Base-by-base conservation (phyloP, 2,888 invertebrate species). In the Coelopa pilipes region DNA sequence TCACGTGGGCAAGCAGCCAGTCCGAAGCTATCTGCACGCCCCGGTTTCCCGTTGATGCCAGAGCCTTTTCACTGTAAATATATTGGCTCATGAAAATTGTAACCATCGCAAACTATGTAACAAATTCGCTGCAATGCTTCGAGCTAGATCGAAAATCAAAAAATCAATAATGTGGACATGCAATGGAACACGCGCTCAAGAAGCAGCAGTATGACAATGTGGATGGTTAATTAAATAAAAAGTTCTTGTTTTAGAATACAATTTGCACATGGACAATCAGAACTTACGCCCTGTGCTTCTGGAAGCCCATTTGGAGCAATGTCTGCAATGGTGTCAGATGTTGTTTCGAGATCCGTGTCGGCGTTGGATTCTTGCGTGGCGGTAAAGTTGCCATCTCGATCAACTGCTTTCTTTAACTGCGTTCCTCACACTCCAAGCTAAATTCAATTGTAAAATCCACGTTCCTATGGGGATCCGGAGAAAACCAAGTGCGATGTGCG, bases 1-100 rank as follows among this genome's bases (percentile, higher is more conserved):
- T 93, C 0, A 96, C 95, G 84, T 97, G 97, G 10, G 96, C 95
- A 75, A 96, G 86, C 13, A 97, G 88, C 97, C 96, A 97, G 84
- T 96, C 96, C 0, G 95, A 94, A 11, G 96, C 96, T 76, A 96
- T 89, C 86, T 96, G 95, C 45, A 96, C 94, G 76, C 95, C 94
- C 74, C 94, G 90, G 85, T 96, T 93, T 19, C 96, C 96, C 4
- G 96, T 97, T 12, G 96, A 96, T 17, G 96, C 95, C 76, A 97
- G 87, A 7, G 96, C 96, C 85, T 96, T 97, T 84, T 96, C 93
- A 59, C 96, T 53, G n/a, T 4, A 34, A n/a, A n/a, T n/a, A n/a
- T n/a, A n/a, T n/a, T n/a, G n/a, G n/a, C n/a, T n/a, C n/a, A n/a
- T n/a, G n/a, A n/a, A n/a, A n/a, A n/a, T n/a, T n/a, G n/a, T n/a